These are phyloP conservation scores for Alosa alosa DNA, from an alignment of 2,113 vertebrate species.

Conservation along the genomic window DNA sequence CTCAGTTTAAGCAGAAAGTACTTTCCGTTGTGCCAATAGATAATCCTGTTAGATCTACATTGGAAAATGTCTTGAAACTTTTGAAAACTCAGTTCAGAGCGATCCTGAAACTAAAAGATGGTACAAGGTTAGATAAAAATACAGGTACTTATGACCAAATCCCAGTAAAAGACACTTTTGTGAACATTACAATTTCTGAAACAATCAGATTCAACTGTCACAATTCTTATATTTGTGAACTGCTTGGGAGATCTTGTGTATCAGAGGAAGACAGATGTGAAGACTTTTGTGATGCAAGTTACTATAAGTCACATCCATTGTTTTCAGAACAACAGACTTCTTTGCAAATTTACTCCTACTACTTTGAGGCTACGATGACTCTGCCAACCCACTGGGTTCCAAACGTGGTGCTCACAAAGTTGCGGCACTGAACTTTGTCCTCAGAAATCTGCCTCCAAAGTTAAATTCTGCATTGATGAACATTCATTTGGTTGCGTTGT, in stretches of 20 bases:
- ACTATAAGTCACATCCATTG: conserved; percentile 36
- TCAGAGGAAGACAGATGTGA: conserved; percentile 18
- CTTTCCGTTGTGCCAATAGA: conserved; percentile 26
- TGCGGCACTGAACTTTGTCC: too few relatives aligned
- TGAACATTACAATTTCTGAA: conserved; percentile 49
- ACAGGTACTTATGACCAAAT: too few relatives aligned
- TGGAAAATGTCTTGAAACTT: conserved; percentile 22
- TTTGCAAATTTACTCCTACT: conserved; percentile 36
- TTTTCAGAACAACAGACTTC: conserved; percentile 39
- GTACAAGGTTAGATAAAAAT: conserved; percentile 15
- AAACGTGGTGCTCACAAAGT: too few relatives aligned
- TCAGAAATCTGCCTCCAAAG: too few relatives aligned
- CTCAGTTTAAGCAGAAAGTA: conserved; percentile 28
- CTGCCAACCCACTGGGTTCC: too few relatives aligned
- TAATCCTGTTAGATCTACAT: conserved; percentile 24
- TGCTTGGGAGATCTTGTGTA: conserved; percentile 17
- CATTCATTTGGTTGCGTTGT: too few relatives aligned
- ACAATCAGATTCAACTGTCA: conserved; percentile 42
- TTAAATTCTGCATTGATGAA: too few relatives aligned
- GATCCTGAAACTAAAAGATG: too few relatives aligned
- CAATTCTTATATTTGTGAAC: conserved; percentile 42
- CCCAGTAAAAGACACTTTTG: conserved; percentile 42
- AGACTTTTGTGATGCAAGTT: conserved; percentile 43
- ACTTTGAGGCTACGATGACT: neutral
- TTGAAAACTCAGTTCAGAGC: conserved; percentile 28